These are phyloP conservation scores for Aurelia sp. DNA, from an alignment of 30 jellyfish, hydroid and myxozoan species.

Conservation along the genomic window DNA sequence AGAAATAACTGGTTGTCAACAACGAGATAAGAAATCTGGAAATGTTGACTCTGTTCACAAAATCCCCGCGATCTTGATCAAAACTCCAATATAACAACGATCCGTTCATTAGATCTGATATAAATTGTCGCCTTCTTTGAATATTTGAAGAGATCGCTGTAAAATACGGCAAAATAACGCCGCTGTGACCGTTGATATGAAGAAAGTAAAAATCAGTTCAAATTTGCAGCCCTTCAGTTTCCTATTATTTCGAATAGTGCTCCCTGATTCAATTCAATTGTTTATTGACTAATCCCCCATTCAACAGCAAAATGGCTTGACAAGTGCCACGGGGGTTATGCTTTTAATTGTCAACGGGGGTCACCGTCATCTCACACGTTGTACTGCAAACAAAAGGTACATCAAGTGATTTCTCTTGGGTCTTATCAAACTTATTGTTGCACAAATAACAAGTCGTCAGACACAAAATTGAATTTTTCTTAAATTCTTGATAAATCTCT, in stretches of 20 bases:
- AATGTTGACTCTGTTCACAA: not conserved
- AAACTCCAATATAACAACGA: not conserved
- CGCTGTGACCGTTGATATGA: constrained; percentile 5
- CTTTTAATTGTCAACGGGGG: too few relatives aligned
- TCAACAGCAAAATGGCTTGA: constrained; percentile 20
- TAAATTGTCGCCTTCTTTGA: too few relatives aligned
- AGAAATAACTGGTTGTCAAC: too few relatives aligned
- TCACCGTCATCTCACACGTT: too few relatives aligned
- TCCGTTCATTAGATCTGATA: too few relatives aligned
- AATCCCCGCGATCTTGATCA: constrained; percentile 9
- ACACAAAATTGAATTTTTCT: too few relatives aligned
- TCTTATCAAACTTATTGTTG: too few relatives aligned
- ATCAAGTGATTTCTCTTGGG: too few relatives aligned
- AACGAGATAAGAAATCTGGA: too few relatives aligned
- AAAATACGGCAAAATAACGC: not conserved
- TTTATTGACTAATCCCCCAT: constrained; percentile 58
- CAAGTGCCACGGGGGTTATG: constrained; percentile 68
- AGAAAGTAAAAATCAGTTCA: constrained; percentile 45
- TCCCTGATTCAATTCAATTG: constrained; percentile 63
- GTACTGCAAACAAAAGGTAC: too few relatives aligned
- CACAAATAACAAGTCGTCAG: too few relatives aligned
- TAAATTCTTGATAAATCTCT: too few relatives aligned
- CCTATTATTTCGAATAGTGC: constrained; percentile 30
- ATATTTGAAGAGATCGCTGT: not conserved
- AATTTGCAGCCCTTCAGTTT: constrained; percentile 33